Evolutionary conservation across 2,888 invertebrate genomes (phyloP), one percentile per base, ranked within the genome.

Genomic region (Cerceris ruficornis): DNA sequence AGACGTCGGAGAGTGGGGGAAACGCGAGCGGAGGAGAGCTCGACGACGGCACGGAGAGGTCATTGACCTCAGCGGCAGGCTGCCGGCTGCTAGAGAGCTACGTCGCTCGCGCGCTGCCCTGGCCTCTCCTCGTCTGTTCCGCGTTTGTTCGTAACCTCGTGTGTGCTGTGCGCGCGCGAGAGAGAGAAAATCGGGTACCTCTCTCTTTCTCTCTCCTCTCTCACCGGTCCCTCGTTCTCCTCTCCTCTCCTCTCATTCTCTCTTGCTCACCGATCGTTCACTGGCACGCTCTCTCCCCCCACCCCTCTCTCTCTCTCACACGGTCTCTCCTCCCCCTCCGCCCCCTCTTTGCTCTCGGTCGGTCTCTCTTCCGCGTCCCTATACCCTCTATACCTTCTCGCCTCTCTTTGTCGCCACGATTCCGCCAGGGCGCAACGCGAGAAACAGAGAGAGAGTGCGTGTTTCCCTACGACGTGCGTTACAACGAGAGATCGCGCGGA

Each of bases 11-110:
- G 69, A 59, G 42, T 54, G 52, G 52, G 42, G 72, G 57, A 28
- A 50, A 39, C 13, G 77, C 70, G 74, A 86, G 86, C 82, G 85
- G 88, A 88, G 90, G 88, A 84, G 89, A 89, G 86, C 88, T 87
- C 90, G 89, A 88, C 91, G 90, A 90, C 90, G 91, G 88, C 91
- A 86, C 88, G 88, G 87, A 88, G 90, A 91, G 92, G 92, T 92
- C 92, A 90, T 92, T 92, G 92, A 92, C 92, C 92, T 86, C 87
- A 91, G 91, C 91, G 90, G 91, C 91, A 91, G 88, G 91, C 90
- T 91, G 91, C 91, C 92, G 91, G 91, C 92, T 91, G 92, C 90
- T 91, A 90, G 91, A 91, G 90, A 89, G 91, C 88, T 90, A 87
- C 88, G 88, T 88, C 85, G 86, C 85, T 85, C 84, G 87, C 84